These are phyloP conservation scores for Morpho achilles DNA, from an alignment of 2,888 invertebrate species.

Conservation along the genomic window DNA sequence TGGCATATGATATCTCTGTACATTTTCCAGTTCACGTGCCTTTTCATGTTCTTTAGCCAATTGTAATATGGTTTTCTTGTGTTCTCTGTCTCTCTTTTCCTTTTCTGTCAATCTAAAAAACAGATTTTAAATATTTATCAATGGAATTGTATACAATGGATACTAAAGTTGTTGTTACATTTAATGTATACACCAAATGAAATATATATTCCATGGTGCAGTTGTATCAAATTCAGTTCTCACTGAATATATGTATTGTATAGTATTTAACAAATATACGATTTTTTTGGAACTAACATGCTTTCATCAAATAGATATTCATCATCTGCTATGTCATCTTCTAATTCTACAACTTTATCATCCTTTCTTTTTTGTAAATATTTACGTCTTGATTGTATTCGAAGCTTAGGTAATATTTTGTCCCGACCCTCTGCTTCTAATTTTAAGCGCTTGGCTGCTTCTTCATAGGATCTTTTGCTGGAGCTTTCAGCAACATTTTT, in stretches of 20 bases:
- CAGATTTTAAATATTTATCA: not conserved
- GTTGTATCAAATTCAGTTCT: no score
- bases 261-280: no score
- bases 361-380: slow-evolving; percentile 97
- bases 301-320: slow-evolving; percentile 95
- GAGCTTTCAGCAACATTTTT: slow-evolving; percentile 86
- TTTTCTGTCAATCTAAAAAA: slow-evolving; percentile 86
- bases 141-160: no score
- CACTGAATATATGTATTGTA: no score
- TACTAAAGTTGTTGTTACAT: no score
- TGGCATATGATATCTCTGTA: slow-evolving; percentile 97
- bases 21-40: slow-evolving; percentile 94
- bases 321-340: slow-evolving; percentile 96
- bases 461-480: slow-evolving; percentile 86
- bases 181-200: no score
- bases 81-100: slow-evolving; percentile 90
- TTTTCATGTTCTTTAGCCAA: slow-evolving; percentile 97
- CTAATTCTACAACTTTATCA: slow-evolving; percentile 96
- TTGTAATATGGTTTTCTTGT: slow-evolving; percentile 93
- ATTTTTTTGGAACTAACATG: slow-evolving; percentile 79
- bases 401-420: slow-evolving; percentile 91
- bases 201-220: no score
- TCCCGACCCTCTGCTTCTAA: slow-evolving; percentile 92
- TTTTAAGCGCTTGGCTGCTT: slow-evolving; percentile 94
- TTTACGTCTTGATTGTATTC: slow-evolving; percentile 94